These are phyloP conservation scores for Misgurnus mizolepis DNA, from an alignment of 2,113 vertebrate genomes.

Conservation along the genomic window DNA sequence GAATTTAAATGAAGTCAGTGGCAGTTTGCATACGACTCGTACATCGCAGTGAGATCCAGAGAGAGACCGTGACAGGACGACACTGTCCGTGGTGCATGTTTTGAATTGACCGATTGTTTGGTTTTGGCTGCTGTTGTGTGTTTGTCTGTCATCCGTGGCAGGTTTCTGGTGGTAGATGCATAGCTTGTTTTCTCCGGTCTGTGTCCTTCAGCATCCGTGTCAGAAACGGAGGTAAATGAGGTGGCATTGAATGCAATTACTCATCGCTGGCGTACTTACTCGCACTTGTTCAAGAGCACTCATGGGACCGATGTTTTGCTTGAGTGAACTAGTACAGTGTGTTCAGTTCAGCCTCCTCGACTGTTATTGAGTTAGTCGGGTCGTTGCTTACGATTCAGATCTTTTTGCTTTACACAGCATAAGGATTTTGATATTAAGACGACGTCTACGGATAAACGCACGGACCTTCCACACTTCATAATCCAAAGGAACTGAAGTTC, in stretches of 20 bases:
- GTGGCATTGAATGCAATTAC: slow-evolving; percentile 23
- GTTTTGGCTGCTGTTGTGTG: slow-evolving; percentile 10
- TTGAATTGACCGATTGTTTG: slow-evolving; percentile 26
- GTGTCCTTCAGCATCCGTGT: slow-evolving; percentile 44
- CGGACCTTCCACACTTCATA: not conserved
- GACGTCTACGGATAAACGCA: not conserved
- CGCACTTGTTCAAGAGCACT: not conserved
- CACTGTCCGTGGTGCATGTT: not conserved
- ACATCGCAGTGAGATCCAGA: not conserved
- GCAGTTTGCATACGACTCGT: not conserved
- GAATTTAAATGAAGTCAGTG: slow-evolving; percentile 13
- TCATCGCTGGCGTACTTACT: not conserved
- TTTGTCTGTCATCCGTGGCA: not conserved
- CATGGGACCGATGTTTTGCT: slow-evolving; percentile 3
- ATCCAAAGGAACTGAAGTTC: not conserved
- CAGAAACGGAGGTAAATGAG: slow-evolving; percentile 30
- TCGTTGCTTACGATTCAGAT: not conserved
- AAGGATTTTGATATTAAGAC: not conserved
- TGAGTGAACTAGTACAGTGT: slow-evolving; percentile 21
- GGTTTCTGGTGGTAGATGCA: slow-evolving; percentile 26
- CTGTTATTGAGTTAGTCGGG: not conserved
- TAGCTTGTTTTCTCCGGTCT: slow-evolving; percentile 29
- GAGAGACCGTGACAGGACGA: not conserved
- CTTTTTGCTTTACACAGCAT: not conserved
- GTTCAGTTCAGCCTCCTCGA: slow-evolving; percentile 16